Base-by-base conservation (phyloP, 2,113 vertebrate species). In the Triplophysa rosa region DNA sequence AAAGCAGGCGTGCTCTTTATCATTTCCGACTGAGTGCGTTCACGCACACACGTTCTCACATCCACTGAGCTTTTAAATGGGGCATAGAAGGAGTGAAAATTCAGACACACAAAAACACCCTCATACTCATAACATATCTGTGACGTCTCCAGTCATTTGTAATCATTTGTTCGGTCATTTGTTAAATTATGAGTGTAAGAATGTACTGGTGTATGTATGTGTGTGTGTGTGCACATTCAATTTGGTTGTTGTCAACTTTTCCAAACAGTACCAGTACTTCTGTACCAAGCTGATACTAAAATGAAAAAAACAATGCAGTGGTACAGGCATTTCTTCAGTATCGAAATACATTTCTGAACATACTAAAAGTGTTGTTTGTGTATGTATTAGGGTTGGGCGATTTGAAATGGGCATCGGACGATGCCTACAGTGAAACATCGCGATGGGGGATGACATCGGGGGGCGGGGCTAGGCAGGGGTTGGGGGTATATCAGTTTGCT, bases 1-100 rank as follows among this genome's bases (percentile, higher is more conserved):
- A 73, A 14, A 74, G 47, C 47, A 47, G 52, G 73, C 54, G 5
- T 33, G 56, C 63, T 74, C 61, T 80, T 67, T 73, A 75, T 75
- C 54, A 75, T 70, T 67, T 80, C 70, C 14, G 12, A 45, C 49
- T 47, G 79, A 74, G 62, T 74, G 69, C 37, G 62, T 56, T 77
- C 37, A 71, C 45, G 23, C 59, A 77, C 23, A 59, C 24, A 76
- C 21, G 17, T 45, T 77, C 54, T 77, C 74, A 49, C 59, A 75
- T 75, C 40, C 24, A 29, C 72, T 75, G 10, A 75, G 59, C 59
- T 26, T 75, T 40, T 63, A 63, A 63, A 75, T 75, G 59, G 40
- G 59, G 40, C 72, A 63, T 29, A 23, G 42, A 47, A 75, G 23
- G 17, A 63, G 72, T n/a, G 16, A 63, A 75, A 63, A 63, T 29